Conservation (phyloP, 2,888 invertebrate genomes). For the Watsonalla binaria region DNA sequence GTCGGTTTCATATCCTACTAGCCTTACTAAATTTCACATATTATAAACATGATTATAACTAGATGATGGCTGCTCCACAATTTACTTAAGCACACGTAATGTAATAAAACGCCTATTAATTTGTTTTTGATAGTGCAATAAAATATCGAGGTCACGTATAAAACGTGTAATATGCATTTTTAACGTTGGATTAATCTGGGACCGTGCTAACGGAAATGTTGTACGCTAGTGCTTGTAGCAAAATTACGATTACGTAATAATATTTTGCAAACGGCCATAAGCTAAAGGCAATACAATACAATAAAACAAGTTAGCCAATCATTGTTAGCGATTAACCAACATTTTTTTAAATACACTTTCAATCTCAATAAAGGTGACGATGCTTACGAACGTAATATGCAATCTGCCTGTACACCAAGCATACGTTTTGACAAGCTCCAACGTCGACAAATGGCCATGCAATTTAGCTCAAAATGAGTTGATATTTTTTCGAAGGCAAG, state of each 20-base stretch:
- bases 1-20: too few species aligned
- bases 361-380: neutral
- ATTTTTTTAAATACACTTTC: neutral
- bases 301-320: neutral
- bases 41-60: too few species aligned
- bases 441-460: too few species aligned
- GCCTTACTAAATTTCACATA: too few species aligned
- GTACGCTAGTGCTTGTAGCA: neutral
- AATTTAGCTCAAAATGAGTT: too few species aligned
- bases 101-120: neutral
- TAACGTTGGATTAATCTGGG: neutral
- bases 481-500: too few species aligned
- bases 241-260: neutral
- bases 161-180: slow-evolving; percentile 7
- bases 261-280: neutral
- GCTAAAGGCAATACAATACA: neutral
- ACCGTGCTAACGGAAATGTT: neutral
- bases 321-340: neutral
- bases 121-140: slow-evolving; percentile 4
- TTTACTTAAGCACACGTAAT: neutral
- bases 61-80: neutral
- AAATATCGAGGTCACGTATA: slow-evolving; percentile 13
- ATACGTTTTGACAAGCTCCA: too few species aligned
- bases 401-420: too few species aligned
- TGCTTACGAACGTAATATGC: neutral